Percentiles rank a stretch among this genome's conserved stretches.
Conservation (phyloP, 2,113 vertebrate species). For the Pagrus major region DNA sequence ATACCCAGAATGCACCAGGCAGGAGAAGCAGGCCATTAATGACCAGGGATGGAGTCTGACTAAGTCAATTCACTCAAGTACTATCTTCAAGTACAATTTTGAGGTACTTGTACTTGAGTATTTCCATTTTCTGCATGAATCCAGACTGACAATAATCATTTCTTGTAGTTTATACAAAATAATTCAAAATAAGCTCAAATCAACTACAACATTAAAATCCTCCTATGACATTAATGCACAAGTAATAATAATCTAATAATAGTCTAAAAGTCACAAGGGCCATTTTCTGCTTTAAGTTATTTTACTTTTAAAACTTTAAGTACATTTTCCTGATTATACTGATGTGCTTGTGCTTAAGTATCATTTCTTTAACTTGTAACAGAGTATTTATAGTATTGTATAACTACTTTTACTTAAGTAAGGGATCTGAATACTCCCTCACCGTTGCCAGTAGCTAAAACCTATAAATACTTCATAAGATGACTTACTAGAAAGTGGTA, state of each 20-base stretch:
- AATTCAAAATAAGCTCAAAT: neutral
- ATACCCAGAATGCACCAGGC: slow-evolving; percentile 2
- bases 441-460: neutral
- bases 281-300: neutral
- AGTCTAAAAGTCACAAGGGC: too few species aligned
- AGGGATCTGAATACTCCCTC: neutral
- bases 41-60: too few species aligned
- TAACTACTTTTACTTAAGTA: too few species aligned
- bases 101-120: too few species aligned
- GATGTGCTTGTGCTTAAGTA: neutral
- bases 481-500: neutral
- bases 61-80: too few species aligned
- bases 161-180: neutral
- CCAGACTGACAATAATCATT: too few species aligned
- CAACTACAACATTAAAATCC: neutral
- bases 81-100: too few species aligned
- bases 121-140: too few species aligned
- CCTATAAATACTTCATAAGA: neutral
- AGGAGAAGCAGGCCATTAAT: neutral
- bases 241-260: neutral
- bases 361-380: neutral
- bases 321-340: too few species aligned
- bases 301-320: neutral
- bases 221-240: neutral
- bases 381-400: too few species aligned